Conservation (phyloP, 2,797 vertebrate genomes). For the Graptemys geographica region DNA sequence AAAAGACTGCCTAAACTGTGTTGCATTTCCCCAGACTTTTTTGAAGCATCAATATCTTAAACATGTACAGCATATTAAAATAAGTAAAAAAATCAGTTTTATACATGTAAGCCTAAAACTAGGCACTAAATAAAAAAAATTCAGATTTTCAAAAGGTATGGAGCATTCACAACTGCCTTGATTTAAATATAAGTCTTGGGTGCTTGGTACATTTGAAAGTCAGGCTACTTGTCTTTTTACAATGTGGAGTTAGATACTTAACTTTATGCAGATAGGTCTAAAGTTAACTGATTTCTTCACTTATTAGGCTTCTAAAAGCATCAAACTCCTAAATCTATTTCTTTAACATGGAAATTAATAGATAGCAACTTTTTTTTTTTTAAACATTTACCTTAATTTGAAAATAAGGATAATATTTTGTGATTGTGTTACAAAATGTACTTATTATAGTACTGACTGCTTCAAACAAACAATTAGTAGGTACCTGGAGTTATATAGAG, state of each 20-base stretch:
- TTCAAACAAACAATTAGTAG: not conserved
- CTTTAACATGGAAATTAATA: not conserved
- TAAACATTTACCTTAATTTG: not conserved
- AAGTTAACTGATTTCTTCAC: not conserved
- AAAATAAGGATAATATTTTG: not conserved
- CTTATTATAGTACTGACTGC: not conserved
- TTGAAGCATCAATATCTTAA: not conserved
- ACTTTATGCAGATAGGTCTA: not conserved
- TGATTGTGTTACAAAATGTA: not conserved
- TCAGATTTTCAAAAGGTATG: not conserved
- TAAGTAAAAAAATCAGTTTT: not conserved
- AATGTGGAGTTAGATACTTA: not conserved
- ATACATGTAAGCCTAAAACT: not conserved
- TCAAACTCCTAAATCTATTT: not conserved
- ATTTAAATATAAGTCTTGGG: not conserved
- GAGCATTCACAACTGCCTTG: not conserved
- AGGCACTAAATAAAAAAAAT: not conserved
- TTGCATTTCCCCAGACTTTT: not conserved
- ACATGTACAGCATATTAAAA: not conserved
- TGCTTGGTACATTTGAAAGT: not conserved
- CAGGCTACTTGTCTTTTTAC: not conserved
- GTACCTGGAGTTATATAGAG: not conserved
- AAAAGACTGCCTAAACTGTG: not conserved
- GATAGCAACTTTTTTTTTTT: not conserved
- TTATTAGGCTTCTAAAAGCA: not conserved